These are phyloP conservation scores for Cerastis leucographa DNA, from an alignment of 2,888 invertebrate genomes.

Conservation along the genomic window DNA sequence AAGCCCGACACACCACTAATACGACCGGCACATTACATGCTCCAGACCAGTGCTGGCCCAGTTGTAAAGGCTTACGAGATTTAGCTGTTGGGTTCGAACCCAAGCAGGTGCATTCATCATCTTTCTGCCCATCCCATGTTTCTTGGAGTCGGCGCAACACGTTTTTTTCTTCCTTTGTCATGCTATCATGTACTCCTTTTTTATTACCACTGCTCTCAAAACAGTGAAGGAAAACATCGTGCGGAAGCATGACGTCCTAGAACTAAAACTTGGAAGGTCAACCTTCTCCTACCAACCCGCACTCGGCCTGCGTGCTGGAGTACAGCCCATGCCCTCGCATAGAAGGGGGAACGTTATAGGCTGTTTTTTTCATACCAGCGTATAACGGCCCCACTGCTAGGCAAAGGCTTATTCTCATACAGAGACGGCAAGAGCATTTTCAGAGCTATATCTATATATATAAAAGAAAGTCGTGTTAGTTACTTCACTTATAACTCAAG, in stretches of 20 bases:
- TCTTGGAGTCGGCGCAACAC: neutral
- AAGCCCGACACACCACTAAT: slow-evolving; percentile 67
- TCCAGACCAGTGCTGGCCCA: neutral
- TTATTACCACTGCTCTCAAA: neutral
- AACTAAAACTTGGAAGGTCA: neutral
- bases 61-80: neutral
- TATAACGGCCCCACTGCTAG: neutral
- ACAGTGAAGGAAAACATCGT: neutral
- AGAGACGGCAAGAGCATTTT: neutral
- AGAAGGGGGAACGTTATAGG: neutral
- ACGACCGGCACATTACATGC: slow-evolving; percentile 51
- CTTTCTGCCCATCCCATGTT: neutral
- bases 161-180: neutral
- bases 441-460: too few species aligned
- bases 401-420: neutral
- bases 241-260: neutral
- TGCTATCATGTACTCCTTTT: neutral
- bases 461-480: too few species aligned
- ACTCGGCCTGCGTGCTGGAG: neutral
- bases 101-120: neutral
- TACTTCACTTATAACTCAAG: too few species aligned
- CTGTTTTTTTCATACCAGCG: neutral
- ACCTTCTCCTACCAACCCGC: neutral
- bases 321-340: neutral
- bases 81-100: neutral